These are phyloP conservation scores for Numenius arquata DNA, from an alignment of 2,113 vertebrate genomes.

Conservation along the genomic window DNA sequence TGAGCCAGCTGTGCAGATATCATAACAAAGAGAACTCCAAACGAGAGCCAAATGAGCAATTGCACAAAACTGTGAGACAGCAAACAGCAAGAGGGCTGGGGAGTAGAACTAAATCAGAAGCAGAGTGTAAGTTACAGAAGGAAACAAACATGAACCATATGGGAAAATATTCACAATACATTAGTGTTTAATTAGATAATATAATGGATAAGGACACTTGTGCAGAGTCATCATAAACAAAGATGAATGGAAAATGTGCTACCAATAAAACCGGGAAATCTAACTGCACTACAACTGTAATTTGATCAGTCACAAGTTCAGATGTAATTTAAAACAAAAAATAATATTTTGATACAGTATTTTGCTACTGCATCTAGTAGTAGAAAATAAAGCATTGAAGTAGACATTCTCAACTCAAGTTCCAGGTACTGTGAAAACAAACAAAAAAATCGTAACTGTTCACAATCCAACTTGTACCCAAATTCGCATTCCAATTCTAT, in stretches of 20 bases:
- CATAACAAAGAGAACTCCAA: constrained; percentile 10
- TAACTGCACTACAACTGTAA: neutral
- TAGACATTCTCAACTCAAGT: neutral
- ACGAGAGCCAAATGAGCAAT: constrained; percentile 12
- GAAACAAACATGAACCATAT: constrained; percentile 49
- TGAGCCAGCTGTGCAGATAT: neutral
- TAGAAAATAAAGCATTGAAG: neutral
- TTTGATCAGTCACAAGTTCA: neutral
- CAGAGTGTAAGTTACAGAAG: constrained; percentile 6
- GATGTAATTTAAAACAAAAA: neutral
- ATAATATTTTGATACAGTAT: neutral
- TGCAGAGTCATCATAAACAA: constrained; percentile 25
- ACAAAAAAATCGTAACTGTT: neutral
- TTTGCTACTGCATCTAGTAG: neutral
- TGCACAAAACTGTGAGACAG: neutral
- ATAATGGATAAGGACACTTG: constrained; percentile 29
- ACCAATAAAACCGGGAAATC: neutral
- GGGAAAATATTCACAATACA: constrained; percentile 4
- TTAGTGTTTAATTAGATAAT: constrained; percentile 46
- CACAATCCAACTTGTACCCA: neutral
- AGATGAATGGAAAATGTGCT: constrained; percentile 23
- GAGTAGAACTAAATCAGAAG: constrained; percentile 32
- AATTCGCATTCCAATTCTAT: neutral
- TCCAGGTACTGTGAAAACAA: neutral
- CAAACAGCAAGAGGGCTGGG: constrained; percentile 7